phyloP scores from a whole-genome alignment of 1,140 invertebrate species.

The Cyphomyrmex costatus region DNA sequence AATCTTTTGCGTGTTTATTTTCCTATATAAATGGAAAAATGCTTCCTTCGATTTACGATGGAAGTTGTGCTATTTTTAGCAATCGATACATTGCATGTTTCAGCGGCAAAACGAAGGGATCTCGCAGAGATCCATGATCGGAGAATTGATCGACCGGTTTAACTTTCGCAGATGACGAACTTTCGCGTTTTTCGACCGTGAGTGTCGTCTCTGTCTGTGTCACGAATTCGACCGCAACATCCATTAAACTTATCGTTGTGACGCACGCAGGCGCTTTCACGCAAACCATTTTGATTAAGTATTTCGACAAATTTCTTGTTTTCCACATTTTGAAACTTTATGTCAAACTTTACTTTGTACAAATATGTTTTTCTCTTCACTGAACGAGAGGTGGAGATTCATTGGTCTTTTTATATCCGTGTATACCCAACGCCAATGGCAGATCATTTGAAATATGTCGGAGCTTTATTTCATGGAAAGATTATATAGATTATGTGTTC shows the following conservation, averaged over 20 bases:
- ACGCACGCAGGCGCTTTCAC: conserved; percentile 11
- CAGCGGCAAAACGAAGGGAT: background rate
- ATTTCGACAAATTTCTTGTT: background rate
- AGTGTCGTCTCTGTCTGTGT: conserved; percentile 12
- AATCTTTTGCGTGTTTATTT: background rate
- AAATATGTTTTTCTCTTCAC: background rate
- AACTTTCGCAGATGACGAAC: conserved; percentile 36
- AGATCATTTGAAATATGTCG: background rate
- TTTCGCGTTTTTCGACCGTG: conserved; percentile 36
- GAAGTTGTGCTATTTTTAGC: background rate
- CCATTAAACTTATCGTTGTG: conserved; percentile 34
- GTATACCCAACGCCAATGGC: background rate
- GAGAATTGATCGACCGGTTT: conserved; percentile 33
- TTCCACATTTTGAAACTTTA: background rate
- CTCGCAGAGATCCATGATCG: background rate
- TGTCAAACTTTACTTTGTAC: background rate
- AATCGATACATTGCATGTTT: background rate
- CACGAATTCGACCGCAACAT: conserved; percentile 23
- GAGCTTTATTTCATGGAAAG: too few relatives aligned
- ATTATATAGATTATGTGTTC: too few relatives aligned
- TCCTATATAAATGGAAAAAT: too few relatives aligned
- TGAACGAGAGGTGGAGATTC: background rate
- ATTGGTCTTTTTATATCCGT: conserved; percentile 23
- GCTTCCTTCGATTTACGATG: background rate
- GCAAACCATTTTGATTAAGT: background rate